Evolutionary conservation across 2,888 invertebrate species (phyloP), one percentile per base, ranked within the genome.

Genomic region (Tryphoninae sp.): DNA sequence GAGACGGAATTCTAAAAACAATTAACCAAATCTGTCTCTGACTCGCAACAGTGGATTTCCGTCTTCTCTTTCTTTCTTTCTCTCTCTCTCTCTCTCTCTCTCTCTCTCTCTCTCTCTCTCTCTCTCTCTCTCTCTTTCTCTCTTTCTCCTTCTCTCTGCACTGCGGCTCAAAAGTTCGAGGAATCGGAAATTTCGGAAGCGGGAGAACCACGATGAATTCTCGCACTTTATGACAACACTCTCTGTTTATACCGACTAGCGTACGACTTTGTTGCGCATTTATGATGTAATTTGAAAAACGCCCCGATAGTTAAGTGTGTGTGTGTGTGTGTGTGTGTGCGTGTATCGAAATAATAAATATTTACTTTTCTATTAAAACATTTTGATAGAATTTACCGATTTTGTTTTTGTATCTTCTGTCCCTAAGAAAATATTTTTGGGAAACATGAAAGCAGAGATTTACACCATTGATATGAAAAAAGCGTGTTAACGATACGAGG

Each of bases 321-420:
- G 80, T 26, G 26, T 23, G 3, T 19, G 23, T 26, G 3, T 85
- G 79, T 87, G 86, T 87, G 80, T 26, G 26, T 23, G 3, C 1
- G 23, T 26, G 3, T 85, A 80, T 86, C 82, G 59, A 81, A 84
- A 69, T 82, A 89, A 89, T 89, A 89, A 89, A 90, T 89, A 88
- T 88, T 86, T 90, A 89, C 87, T 89, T 90, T 90, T 88, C 83
- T 88, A 88, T 85, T 75, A 83, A 86, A 74, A 74, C 77, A 61
- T 59, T 16, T 69, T 23, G 13, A 51, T 49, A 26, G 58, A 62
- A 33, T 83, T 69, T 76, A 45, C 81, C 58, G 73, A n/a, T 22
- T 68, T 65, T 51, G 40, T 33, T 6, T 33, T 33, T 6, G 33
- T 33, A 33, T 33, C 26, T 23, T 2, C 7, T 33, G 6, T 33